Evolutionary conservation across 2,113 vertebrate species (phyloP).

Genomic region (Cavia porcellus): DNA sequence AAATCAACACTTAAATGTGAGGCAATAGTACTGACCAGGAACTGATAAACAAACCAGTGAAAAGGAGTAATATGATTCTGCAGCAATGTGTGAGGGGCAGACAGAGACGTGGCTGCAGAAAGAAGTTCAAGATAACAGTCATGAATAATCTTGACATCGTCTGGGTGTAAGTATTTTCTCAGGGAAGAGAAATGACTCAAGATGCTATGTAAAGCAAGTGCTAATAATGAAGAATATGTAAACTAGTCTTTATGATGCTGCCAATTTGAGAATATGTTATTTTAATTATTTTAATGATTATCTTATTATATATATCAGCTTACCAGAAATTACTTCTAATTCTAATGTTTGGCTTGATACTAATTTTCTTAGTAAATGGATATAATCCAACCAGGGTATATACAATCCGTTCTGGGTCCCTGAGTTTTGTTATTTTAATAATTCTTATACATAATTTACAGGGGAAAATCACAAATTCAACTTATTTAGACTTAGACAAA

Average conservation of each 20-base stretch:
- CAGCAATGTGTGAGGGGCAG: background rate
- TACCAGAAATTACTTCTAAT: slow-evolving; percentile 29
- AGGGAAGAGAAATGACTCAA: slow-evolving; percentile 36
- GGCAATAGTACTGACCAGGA: background rate
- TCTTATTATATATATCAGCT: background rate
- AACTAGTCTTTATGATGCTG: background rate
- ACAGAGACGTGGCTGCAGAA: background rate
- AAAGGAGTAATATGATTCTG: background rate
- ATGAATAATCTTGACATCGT: background rate
- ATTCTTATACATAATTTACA: slow-evolving; percentile 40
- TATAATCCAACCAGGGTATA: background rate
- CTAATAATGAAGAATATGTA: background rate
- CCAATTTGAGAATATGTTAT: slow-evolving; percentile 34
- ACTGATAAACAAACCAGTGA: background rate
- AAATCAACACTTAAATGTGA: slow-evolving; percentile 9
- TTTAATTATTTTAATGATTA: slow-evolving; percentile 22
- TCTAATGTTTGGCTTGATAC: background rate
- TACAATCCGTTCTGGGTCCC: background rate
- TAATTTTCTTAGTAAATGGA: slow-evolving; percentile 40
- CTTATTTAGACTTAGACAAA: slow-evolving; percentile 64
- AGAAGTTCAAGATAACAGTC: background rate
- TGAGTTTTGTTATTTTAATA: background rate
- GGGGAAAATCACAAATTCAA: background rate
- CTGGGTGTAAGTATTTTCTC: slow-evolving; percentile 2
- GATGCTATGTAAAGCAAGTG: slow-evolving; percentile 7